phyloP scores from a whole-genome alignment of 2,797 vertebrate genomes.

The Sebastes umbrosus region DNA sequence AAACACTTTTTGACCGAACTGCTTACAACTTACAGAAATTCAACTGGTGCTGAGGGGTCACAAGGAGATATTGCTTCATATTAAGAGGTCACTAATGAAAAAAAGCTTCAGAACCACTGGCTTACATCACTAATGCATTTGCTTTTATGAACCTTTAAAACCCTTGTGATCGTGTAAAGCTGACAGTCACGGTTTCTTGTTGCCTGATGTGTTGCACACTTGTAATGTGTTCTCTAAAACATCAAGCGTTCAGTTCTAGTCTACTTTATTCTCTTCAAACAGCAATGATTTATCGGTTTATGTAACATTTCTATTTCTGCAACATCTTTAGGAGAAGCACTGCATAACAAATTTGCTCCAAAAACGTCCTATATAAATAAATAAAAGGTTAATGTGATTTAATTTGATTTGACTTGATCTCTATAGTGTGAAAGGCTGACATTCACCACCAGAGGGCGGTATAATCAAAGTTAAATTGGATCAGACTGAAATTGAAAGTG shows the following conservation, averaged over 20 bases:
- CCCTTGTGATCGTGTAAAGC: background rate
- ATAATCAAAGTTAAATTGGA: background rate
- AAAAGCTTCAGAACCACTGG: background rate
- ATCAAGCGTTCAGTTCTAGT: background rate
- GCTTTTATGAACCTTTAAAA: background rate
- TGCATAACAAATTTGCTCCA: background rate
- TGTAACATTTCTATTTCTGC: background rate
- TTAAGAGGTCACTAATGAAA: background rate
- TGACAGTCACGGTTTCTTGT: background rate
- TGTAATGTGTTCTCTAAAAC: background rate
- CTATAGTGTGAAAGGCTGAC: background rate
- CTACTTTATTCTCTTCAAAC: background rate
- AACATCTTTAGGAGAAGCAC: background rate
- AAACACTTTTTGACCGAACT: background rate
- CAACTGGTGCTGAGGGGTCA: background rate
- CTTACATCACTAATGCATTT: background rate
- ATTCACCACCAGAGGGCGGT: conserved; percentile 46
- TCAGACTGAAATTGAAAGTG: background rate
- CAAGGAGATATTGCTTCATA: background rate
- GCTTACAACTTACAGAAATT: background rate
- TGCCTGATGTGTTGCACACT: background rate
- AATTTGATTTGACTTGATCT: background rate
- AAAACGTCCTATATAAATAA: background rate
- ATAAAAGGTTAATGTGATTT: background rate
- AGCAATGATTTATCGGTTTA: background rate